Percentiles rank a stretch among this genome's conserved stretches.
Evolutionary conservation across 53 echinoderm and acorn worm genomes (phyloP).

Genomic region (Antedon mediterranea): DNA sequence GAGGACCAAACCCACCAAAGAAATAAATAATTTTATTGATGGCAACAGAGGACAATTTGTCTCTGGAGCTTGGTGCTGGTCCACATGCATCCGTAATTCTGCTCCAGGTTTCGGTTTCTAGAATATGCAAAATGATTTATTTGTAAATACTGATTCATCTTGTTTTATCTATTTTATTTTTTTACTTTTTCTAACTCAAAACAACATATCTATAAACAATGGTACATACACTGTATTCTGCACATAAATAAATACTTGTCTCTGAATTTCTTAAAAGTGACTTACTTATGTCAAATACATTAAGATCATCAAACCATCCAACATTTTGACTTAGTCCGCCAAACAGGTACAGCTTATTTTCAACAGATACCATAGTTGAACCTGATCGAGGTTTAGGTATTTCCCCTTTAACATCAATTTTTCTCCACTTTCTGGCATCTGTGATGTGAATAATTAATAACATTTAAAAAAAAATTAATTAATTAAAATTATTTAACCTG

Average conservation of each 20-base stretch:
- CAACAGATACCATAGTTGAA: constrained; percentile 4
- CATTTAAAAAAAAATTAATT: too few relatives aligned
- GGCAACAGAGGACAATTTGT: constrained; percentile 9
- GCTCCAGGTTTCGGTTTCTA: constrained; percentile 1
- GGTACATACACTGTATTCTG: too few relatives aligned
- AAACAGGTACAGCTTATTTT: constrained; percentile 3
- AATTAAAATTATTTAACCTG: too few relatives aligned
- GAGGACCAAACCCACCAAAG: constrained; percentile 8
- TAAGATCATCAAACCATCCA: constrained; percentile 8
- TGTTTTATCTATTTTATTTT: too few relatives aligned
- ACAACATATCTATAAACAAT: too few relatives aligned
- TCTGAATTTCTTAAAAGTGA: too few relatives aligned
- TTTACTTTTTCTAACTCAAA: too few relatives aligned
- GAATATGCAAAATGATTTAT: too few relatives aligned
- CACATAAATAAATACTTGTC: too few relatives aligned
- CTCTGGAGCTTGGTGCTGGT: constrained; percentile 1
- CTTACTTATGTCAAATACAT: background rate
- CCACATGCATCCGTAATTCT: constrained; percentile 1
- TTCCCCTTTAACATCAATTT: background rate
- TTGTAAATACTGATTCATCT: too few relatives aligned
- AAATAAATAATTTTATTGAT: background rate
- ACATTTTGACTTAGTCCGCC: constrained; percentile 1
- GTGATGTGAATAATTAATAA: too few relatives aligned
- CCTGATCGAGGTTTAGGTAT: background rate
- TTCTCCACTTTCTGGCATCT: background rate